phyloP scores from a whole-genome alignment of 1,140 invertebrate species.

The Cardiocondyla obscurior region DNA sequence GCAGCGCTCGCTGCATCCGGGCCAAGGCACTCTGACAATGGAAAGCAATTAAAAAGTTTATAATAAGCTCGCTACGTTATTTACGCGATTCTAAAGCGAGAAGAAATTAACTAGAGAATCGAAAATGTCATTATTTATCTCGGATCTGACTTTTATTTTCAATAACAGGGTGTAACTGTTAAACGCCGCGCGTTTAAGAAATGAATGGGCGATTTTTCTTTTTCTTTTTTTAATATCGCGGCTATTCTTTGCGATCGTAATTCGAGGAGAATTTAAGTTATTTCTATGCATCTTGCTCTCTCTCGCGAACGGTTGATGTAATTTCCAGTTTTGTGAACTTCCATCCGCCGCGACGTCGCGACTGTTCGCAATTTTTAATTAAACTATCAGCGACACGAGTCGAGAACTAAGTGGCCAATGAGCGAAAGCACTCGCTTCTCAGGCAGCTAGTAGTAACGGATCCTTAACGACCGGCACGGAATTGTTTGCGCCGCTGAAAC shows the following conservation, averaged over 20 bases:
- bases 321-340: background rate
- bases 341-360: background rate
- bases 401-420: slow-evolving; percentile 60
- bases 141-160: background rate
- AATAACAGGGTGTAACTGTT: too few relatives aligned
- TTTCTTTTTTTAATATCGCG: background rate
- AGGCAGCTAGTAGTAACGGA: slow-evolving; percentile 66
- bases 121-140: background rate
- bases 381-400: slow-evolving; percentile 59
- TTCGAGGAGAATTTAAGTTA: background rate
- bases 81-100: background rate
- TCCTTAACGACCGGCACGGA: slow-evolving; percentile 71
- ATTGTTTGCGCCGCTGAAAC: slow-evolving; percentile 73
- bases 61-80: background rate
- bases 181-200: too few relatives aligned
- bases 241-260: background rate
- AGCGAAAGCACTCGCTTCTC: slow-evolving; percentile 40
- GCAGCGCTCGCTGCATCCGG: background rate
- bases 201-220: background rate
- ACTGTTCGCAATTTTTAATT: slow-evolving; percentile 72
- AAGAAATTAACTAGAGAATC: slow-evolving; percentile 9
- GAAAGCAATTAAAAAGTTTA: slow-evolving; percentile 27
- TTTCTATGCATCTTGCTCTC: background rate
- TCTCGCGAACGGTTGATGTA: background rate
- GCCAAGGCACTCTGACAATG: slow-evolving; percentile 2